These are phyloP conservation scores for Diadumene lineata DNA, from an alignment of 92 coral and sea anemone species.

Conservation along the genomic window DNA sequence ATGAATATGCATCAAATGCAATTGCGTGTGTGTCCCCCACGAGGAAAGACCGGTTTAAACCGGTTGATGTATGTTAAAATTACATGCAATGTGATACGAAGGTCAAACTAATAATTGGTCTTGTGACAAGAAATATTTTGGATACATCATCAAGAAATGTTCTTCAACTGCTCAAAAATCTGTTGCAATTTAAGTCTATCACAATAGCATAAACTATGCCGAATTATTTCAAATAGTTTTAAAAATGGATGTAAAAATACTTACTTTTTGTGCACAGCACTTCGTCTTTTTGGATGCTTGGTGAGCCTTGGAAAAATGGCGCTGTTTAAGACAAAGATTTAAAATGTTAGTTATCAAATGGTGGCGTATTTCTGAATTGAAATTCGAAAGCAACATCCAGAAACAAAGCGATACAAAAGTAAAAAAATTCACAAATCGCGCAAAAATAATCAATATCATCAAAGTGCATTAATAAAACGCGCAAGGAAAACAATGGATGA, in stretches of 20 bases:
- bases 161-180: not conserved
- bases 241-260: not conserved
- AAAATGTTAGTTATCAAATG: too few species aligned
- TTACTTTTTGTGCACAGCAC: slow-evolving; percentile 22
- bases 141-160: not conserved
- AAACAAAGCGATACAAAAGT: too few species aligned
- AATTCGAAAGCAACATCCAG: slow-evolving; percentile 2
- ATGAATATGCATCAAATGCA: not conserved
- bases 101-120: not conserved
- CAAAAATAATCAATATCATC: too few species aligned
- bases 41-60: not conserved
- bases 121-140: not conserved
- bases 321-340: slow-evolving; percentile 30
- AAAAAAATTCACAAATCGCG: too few species aligned
- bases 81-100: not conserved
- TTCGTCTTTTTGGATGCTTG: not conserved
- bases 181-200: too few species aligned
- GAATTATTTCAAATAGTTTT: too few species aligned
- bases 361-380: slow-evolving; percentile 2
- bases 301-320: slow-evolving; percentile 22
- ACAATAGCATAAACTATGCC: too few species aligned
- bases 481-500: not conserved
- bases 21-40: not conserved
- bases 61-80: not conserved
- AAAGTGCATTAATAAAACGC: too few species aligned